These are phyloP conservation scores for Gryllus bimaculatus DNA, from an alignment of 1,140 invertebrate species.

Conservation along the genomic window DNA sequence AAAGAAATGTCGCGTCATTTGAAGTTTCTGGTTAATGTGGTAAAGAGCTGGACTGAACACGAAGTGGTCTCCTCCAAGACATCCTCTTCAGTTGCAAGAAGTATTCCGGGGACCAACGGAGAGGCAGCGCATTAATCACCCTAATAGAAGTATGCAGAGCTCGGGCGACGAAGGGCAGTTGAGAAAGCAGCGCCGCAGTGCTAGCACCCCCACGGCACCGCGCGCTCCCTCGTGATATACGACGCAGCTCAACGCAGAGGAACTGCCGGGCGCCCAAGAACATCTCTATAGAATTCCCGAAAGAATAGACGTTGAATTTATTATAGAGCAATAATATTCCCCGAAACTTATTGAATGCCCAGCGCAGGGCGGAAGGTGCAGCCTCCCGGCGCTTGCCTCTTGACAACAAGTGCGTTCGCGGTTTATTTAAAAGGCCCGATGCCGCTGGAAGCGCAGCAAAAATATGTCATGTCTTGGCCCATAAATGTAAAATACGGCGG, in stretches of 20 bases:
- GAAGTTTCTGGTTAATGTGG: no score
- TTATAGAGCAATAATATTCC: not conserved
- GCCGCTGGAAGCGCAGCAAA: not conserved
- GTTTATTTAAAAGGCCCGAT: not conserved
- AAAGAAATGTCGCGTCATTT: no score
- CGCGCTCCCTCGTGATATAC: not conserved
- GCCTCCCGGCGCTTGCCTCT: no score
- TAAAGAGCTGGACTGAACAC: no score
- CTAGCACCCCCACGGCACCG: not conserved
- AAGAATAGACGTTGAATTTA: not conserved
- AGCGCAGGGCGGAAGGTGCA: not conserved
- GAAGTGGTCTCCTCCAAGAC: no score
- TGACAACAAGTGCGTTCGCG: not conserved
- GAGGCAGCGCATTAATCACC: no score
- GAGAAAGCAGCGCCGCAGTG: not conserved
- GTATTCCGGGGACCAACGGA: no score
- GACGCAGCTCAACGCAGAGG: not conserved
- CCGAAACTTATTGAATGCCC: not conserved
- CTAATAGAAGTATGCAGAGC: not conserved
- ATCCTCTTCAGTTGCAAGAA: no score
- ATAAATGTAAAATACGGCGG: not conserved
- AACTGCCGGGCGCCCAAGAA: not conserved
- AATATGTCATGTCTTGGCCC: not conserved
- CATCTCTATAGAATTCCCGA: not conserved
- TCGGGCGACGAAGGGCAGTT: not conserved